phyloP scores from a whole-genome alignment of 2,797 vertebrate species.

The Sebastes hubbsi region DNA sequence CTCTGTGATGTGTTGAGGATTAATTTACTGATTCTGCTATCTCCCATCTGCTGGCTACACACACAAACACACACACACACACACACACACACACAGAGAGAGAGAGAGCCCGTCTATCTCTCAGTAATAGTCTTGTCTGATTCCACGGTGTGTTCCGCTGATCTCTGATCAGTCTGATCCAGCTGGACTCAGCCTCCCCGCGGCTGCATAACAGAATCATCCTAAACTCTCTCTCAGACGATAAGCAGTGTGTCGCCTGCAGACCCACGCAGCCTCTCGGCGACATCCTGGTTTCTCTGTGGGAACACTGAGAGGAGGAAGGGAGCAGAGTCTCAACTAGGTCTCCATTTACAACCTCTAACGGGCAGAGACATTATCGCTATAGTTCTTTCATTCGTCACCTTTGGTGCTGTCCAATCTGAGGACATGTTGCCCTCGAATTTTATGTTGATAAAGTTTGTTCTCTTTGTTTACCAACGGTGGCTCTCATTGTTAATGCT shows the following conservation, averaged over 20 bases:
- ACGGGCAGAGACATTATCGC: neutral
- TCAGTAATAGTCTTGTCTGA: slow-evolving; percentile 68
- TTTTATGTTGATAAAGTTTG: neutral
- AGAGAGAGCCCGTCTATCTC: slow-evolving; percentile 21
- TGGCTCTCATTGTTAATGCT: neutral
- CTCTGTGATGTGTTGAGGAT: slow-evolving; percentile 70
- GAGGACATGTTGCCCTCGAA: neutral
- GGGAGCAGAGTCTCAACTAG: slow-evolving; percentile 10
- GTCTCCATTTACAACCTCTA: neutral
- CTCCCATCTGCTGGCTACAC: slow-evolving; percentile 68
- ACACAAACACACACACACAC: slow-evolving; percentile 14
- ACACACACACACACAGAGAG: too few relatives aligned
- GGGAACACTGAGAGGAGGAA: slow-evolving; percentile 6
- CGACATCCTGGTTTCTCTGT: slow-evolving; percentile 42
- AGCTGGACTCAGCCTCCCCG: slow-evolving; percentile 61
- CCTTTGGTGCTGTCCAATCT: neutral
- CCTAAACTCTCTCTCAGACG: slow-evolving; percentile 42
- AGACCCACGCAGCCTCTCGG: slow-evolving; percentile 46
- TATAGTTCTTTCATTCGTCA: neutral
- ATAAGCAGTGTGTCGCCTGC: slow-evolving; percentile 65
- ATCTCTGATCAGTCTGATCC: slow-evolving; percentile 63
- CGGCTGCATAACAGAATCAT: slow-evolving; percentile 53
- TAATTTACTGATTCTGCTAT: slow-evolving; percentile 70
- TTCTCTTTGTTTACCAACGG: neutral
- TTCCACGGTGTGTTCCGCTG: slow-evolving; percentile 64